These are phyloP conservation scores for Ophiothrix spiculata DNA, from an alignment of 35 echinoderm and acorn worm species.

Conservation along the genomic window DNA sequence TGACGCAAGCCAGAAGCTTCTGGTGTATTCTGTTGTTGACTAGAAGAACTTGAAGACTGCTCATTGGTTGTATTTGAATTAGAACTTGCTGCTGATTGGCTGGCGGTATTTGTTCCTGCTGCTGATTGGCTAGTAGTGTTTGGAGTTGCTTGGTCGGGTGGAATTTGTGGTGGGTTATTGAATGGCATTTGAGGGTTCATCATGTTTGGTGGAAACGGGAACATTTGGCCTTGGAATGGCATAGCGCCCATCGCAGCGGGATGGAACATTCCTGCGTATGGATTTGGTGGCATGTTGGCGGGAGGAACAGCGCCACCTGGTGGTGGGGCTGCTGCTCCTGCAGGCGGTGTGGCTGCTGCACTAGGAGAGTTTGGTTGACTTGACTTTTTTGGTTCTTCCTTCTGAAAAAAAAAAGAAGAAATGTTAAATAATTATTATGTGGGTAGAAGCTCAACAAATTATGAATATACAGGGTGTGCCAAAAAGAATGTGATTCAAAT, in stretches of 20 bases:
- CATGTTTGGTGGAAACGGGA: slow-evolving; percentile 65
- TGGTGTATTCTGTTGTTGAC: slow-evolving; percentile 7
- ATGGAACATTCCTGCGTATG: slow-evolving; percentile 45
- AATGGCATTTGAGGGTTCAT: slow-evolving; percentile 48
- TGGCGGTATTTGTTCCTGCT: slow-evolving; percentile 26
- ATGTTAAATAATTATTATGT: too few relatives aligned
- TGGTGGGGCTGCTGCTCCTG: background rate
- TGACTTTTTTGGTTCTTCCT: background rate
- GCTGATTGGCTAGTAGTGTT: background rate
- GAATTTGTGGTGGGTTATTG: background rate
- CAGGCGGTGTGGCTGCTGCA: background rate
- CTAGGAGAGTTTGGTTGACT: background rate
- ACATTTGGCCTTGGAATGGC: slow-evolving; percentile 55
- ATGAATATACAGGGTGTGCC: too few relatives aligned
- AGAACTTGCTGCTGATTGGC: background rate
- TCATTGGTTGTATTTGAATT: background rate
- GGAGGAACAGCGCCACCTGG: slow-evolving; percentile 22
- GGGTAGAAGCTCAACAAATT: too few relatives aligned
- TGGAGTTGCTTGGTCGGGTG: background rate
- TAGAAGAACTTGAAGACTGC: background rate
- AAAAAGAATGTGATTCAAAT: too few relatives aligned
- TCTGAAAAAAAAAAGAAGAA: background rate
- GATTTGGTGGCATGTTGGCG: slow-evolving; percentile 58
- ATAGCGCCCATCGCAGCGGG: slow-evolving; percentile 27
- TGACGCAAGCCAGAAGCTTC: background rate